phyloP scores from a whole-genome alignment of 2,797 vertebrate species.

The Dendrocincla fuliginosa region DNA sequence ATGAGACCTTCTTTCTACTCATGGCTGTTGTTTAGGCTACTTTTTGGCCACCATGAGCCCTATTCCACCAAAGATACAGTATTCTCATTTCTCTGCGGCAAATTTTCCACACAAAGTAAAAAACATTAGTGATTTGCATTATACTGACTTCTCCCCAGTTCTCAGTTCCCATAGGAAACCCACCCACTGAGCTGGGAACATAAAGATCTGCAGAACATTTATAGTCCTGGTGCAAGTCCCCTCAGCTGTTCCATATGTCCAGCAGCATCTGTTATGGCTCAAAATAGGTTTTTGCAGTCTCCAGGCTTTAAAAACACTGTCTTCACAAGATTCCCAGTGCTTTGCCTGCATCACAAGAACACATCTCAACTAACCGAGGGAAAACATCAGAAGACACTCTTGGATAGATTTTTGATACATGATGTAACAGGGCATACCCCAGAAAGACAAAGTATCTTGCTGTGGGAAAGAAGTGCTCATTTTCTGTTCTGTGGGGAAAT shows the following conservation, averaged over 20 bases:
- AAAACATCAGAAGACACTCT: background rate
- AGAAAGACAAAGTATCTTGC: background rate
- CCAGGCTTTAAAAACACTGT: constrained; percentile 24
- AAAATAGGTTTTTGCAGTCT: constrained; percentile 41
- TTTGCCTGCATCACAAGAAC: background rate
- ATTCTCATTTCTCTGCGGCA: background rate
- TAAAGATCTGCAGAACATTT: constrained; percentile 45
- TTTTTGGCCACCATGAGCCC: background rate
- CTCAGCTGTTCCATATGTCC: constrained; percentile 53
- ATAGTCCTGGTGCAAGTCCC: constrained; percentile 6
- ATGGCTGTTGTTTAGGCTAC: background rate
- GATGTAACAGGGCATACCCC: background rate
- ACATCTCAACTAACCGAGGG: background rate
- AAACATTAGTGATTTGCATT: background rate
- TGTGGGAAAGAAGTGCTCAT: background rate
- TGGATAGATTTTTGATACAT: background rate
- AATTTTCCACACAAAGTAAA: background rate
- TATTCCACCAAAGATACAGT: background rate
- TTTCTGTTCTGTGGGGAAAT: background rate
- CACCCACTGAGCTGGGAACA: background rate
- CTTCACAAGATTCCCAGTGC: background rate
- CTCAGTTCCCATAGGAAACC: background rate
- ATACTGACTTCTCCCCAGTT: background rate
- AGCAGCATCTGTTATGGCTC: constrained; percentile 34
- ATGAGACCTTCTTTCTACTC: background rate